Conservation (phyloP, 2,113 vertebrate genomes). For the Pampusana beccarii region DNA sequence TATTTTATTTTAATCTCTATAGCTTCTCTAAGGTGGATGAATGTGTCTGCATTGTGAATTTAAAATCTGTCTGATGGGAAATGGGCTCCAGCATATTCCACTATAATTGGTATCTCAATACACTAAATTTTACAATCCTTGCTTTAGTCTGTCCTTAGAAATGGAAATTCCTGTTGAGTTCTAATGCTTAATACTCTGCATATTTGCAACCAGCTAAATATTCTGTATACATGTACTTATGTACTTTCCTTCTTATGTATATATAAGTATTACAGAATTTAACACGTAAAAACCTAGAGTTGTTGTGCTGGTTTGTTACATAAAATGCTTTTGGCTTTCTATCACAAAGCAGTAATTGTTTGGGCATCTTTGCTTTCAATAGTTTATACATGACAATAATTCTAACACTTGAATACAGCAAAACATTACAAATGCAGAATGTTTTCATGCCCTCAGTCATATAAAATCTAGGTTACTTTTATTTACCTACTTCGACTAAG, state of each 20-base stretch:
- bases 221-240: neutral
- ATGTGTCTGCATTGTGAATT: neutral
- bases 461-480: neutral
- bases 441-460: neutral
- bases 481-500: slow-evolving; percentile 37
- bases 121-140: neutral
- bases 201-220: neutral
- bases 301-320: neutral
- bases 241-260: neutral
- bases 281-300: neutral
- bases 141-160: neutral
- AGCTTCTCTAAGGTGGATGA: neutral
- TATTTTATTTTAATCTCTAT: neutral
- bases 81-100: neutral
- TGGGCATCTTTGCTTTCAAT: neutral
- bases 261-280: neutral
- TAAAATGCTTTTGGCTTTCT: neutral
- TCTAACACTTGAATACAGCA: neutral
- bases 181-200: neutral
- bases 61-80: neutral
- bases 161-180: neutral
- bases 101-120: neutral
- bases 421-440: neutral
- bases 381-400: neutral
- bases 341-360: neutral